Evolutionary conservation across 2,113 vertebrate species (phyloP), one percentile per base, ranked within the genome.

Genomic region (Brachirus orientalis): DNA sequence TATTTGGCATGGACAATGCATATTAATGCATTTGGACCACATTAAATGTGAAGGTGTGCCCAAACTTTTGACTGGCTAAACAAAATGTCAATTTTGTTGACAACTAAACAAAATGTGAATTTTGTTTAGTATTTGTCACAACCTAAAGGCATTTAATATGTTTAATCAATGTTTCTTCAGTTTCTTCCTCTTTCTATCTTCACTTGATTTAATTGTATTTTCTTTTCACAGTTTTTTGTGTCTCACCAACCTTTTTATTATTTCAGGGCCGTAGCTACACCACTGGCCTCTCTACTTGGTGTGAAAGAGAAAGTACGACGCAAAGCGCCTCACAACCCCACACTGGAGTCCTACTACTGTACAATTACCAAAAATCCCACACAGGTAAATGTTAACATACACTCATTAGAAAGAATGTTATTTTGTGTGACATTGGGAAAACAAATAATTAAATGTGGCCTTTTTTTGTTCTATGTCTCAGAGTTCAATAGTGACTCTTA

Each of bases 221-320:
- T 61, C 9, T 3, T 55, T 6, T 63, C 43, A 7, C 36, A 18
- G 18, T 7, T 45, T 1, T 47, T 11, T 69, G 10, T 44, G 33
- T 46, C 28, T 75, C 7, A 6, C 13, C 44, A 17, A 51, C 47
- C 16, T 17, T 77, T 13, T 33, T 66, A 17, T 76, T 8, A 50
- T 57, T 74, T 10, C 77, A 94, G 93, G 82, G 84, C 54, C n/a
- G 93, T 96, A 75, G 96, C 95, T 13, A 95, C 91, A 14, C 95
- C 95, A 0, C 47, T 97, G 74, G 96, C 96, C 0, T 85, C 88
- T 59, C 81, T 95, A 1, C 90, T 98, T 19, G 95, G 95, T 0
- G 92, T 98, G 10, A 97, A 95, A 86, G 95, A 98, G 87, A 96
- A 94, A 3, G 77, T 93, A 0, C 90, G 96, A 72, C 89, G 95